Conservation (phyloP, 1,140 invertebrate species). For the Steinernema feltiae region DNA sequence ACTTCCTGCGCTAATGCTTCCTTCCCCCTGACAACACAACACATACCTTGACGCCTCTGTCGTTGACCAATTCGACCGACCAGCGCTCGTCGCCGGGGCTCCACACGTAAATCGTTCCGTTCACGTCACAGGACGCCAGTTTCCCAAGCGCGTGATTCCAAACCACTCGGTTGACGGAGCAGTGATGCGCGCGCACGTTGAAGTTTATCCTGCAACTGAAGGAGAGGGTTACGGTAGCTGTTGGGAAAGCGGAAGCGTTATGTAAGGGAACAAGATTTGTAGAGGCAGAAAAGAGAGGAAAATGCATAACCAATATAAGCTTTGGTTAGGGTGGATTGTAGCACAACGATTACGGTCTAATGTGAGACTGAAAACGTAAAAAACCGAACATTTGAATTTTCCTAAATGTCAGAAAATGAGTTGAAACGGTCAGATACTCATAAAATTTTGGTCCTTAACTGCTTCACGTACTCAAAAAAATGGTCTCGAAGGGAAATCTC, state of each 20-base stretch:
- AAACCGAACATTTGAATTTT: neutral
- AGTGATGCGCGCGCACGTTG: constrained; percentile 89
- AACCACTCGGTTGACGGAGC: constrained; percentile 84
- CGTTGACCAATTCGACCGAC: constrained; percentile 98
- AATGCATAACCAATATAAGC: no score
- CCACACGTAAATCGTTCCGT: constrained; percentile 97
- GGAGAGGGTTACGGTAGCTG: neutral
- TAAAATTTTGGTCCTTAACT: no score
- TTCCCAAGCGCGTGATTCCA: constrained; percentile 99
- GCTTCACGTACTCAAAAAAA: no score
- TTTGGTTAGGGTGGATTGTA: no score
- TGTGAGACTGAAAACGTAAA: no score
- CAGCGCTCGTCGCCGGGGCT: constrained; percentile 96
- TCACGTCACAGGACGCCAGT: constrained; percentile 90
- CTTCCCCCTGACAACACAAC: neutral
- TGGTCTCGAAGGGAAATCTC: no score
- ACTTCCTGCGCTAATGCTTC: neutral
- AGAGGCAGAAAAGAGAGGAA: no score
- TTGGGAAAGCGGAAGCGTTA: no score
- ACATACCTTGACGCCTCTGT: constrained; percentile 84
- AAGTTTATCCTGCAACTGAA: constrained; percentile 67
- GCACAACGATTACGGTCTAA: no score
- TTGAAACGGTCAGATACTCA: no score
- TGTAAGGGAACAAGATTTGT: no score
- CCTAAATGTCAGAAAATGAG: neutral